A percentile compares a stretch with the other conserved stretches of the same genome.
Evolutionary conservation across 1,140 invertebrate genomes (phyloP).

Genomic region (Tribolium castaneum): DNA sequence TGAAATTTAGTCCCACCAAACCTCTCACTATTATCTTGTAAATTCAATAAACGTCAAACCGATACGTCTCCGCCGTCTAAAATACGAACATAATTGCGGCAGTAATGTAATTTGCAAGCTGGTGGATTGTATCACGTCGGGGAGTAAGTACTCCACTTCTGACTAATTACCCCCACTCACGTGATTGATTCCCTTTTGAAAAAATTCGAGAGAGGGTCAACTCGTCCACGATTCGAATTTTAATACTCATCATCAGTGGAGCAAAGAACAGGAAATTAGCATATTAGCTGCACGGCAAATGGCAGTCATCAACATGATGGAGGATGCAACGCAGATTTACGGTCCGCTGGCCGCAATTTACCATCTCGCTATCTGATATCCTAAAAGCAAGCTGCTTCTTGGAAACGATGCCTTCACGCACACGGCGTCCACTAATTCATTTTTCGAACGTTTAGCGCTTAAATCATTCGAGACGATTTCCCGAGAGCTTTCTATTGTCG

Average conservation of each 20-base stretch:
- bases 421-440: neutral
- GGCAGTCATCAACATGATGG: conserved; percentile 3
- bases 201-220: neutral
- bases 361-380: conserved; percentile 1
- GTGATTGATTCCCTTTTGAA: conserved; percentile 1
- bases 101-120: neutral
- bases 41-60: conserved; percentile 20
- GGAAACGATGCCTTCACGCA: neutral
- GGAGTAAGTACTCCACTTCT: neutral
- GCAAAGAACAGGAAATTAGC: conserved; percentile 9
- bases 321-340: conserved; percentile 24
- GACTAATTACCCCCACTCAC: conserved; percentile 12
- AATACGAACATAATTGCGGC: conserved; percentile 11
- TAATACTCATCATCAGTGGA: neutral
- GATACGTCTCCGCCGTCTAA: conserved; percentile 15
- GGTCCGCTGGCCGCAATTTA: conserved; percentile 7
- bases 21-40: conserved; percentile 16
- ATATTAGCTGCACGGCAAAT: conserved; percentile 22
- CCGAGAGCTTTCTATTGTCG: neutral
- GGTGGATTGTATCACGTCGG: conserved; percentile 20
- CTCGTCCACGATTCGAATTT: neutral
- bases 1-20: neutral
- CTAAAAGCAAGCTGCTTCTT: conserved; percentile 2
- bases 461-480: neutral
- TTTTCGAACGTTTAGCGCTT: neutral